Percentiles rank a stretch among this genome's conserved stretches.
Evolutionary conservation across 2,888 invertebrate species (phyloP).

Genomic region (Drosophila affinis): DNA sequence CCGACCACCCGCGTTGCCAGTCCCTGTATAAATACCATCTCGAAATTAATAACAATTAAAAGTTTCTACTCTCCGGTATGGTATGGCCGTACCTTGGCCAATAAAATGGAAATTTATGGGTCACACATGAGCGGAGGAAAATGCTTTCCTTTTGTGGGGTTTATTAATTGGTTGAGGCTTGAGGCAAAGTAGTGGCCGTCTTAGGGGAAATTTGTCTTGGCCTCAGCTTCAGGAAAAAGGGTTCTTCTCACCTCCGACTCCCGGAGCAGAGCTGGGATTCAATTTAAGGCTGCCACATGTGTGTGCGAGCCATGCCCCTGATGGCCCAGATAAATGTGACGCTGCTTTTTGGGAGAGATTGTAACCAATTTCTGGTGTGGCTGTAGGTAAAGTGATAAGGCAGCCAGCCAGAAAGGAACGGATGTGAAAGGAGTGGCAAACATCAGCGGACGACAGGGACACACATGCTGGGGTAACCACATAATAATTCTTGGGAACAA

Average conservation of each 20-base stretch:
- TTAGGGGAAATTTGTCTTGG: constrained; percentile 63
- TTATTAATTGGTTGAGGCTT: constrained; percentile 68
- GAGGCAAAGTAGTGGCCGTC: constrained; percentile 50
- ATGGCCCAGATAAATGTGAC: constrained; percentile 62
- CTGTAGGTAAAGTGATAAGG: constrained; percentile 69
- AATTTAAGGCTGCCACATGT: constrained; percentile 52
- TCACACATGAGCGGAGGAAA: constrained; percentile 69
- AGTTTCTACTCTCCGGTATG: constrained; percentile 50
- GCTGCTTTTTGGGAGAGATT: constrained; percentile 57
- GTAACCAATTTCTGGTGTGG: constrained; percentile 52
- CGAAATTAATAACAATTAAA: constrained; percentile 78
- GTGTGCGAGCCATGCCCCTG: constrained; percentile 17
- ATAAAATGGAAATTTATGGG: constrained; percentile 78
- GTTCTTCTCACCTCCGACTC: constrained; percentile 32
- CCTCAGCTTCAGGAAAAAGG: constrained; percentile 25
- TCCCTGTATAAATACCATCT: constrained; percentile 35
- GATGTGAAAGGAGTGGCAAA: constrained; percentile 23
- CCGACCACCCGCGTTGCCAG: constrained; percentile 34
- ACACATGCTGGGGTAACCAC: constrained; percentile 75
- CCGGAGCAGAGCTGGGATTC: constrained; percentile 41
- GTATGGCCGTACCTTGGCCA: constrained; percentile 65
- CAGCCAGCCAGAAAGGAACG: constrained; percentile 3
- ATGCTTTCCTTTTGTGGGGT: constrained; percentile 20
- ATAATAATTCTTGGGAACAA: constrained; percentile 81
- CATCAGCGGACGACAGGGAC: constrained; percentile 17